Evolutionary conservation across 2,797 vertebrate genomes (phyloP).

Genomic region (Rhynchonycteris naso): DNA sequence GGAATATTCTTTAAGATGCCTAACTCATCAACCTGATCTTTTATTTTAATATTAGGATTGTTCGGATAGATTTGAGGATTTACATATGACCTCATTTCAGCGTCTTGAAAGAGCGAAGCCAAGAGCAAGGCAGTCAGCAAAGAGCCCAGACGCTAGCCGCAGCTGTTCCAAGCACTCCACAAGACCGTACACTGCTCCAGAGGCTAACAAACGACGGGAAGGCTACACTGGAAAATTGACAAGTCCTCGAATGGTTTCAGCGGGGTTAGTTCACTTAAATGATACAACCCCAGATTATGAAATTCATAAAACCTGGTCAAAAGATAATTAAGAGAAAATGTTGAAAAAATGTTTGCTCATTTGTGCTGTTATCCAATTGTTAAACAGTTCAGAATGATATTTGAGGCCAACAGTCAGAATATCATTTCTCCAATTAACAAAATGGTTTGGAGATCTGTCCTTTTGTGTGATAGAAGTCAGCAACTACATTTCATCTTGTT

Average conservation of each 20-base stretch:
- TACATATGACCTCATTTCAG: conserved; percentile 62
- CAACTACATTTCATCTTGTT: conserved; percentile 63
- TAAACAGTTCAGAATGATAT: conserved; percentile 42
- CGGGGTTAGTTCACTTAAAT: conserved; percentile 59
- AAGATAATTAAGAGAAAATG: conserved; percentile 61
- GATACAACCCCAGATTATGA: conserved; percentile 39
- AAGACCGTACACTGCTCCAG: conserved; percentile 70
- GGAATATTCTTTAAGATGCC: conserved; percentile 51
- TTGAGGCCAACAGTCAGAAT: conserved; percentile 32
- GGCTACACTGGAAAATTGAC: neutral
- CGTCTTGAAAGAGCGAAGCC: conserved; percentile 75
- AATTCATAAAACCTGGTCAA: conserved; percentile 47
- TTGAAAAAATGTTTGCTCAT: conserved; percentile 66
- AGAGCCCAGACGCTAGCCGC: conserved; percentile 13
- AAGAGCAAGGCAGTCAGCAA: conserved; percentile 73
- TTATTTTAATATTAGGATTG: conserved; percentile 78
- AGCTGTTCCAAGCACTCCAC: neutral
- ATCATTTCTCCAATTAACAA: conserved; percentile 56
- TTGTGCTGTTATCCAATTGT: conserved; percentile 64
- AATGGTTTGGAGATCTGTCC: conserved; percentile 62
- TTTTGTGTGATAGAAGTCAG: conserved; percentile 52
- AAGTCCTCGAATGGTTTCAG: conserved; percentile 64
- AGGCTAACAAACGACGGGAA: conserved; percentile 25
- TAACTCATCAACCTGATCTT: conserved; percentile 65
- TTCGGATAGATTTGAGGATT: conserved; percentile 75